These are phyloP conservation scores for Actinia equina DNA, from an alignment of 64 coral and sea anemone species.

Conservation along the genomic window DNA sequence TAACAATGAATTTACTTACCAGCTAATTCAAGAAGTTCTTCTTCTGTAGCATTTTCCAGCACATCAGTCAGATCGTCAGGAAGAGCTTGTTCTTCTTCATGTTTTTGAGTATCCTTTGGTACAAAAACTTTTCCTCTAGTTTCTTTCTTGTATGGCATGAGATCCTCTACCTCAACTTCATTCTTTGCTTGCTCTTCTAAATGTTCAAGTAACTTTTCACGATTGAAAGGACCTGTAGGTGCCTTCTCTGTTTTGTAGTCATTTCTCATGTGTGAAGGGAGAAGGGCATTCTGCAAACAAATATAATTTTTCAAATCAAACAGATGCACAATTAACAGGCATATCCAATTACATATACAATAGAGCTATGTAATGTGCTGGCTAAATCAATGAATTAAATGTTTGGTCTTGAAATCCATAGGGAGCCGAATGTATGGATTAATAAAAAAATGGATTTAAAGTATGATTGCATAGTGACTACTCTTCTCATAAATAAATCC, in stretches of 20 bases:
- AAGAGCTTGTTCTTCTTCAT: slow-evolving; percentile 58
- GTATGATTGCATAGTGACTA: no score
- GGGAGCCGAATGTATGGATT: no score
- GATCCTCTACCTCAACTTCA: slow-evolving; percentile 64
- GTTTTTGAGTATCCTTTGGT: slow-evolving; percentile 56
- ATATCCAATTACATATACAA: no score
- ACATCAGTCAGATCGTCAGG: slow-evolving; percentile 92
- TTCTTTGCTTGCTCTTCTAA: slow-evolving; percentile 84
- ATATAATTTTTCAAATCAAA: background rate
- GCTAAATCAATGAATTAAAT: no score
- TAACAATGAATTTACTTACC: slow-evolving; percentile 27
- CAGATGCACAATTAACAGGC: no score
- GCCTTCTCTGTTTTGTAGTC: slow-evolving; percentile 78
- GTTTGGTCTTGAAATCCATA: no score
- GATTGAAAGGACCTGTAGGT: slow-evolving; percentile 67
- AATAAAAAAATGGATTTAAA: no score
- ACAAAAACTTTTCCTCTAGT: slow-evolving; percentile 89
- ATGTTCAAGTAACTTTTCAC: slow-evolving; percentile 72
- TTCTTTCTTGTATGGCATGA: slow-evolving; percentile 96
- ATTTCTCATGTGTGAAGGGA: slow-evolving; percentile 72
- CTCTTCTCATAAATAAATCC: no score
- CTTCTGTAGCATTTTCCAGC: slow-evolving; percentile 85
- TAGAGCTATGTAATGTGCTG: no score
- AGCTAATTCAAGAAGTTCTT: slow-evolving; percentile 88
- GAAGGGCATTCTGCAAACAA: slow-evolving; percentile 64